These are phyloP conservation scores for Leptopilina drosophilae DNA, from an alignment of 2,888 invertebrate genomes.

Conservation along the genomic window DNA sequence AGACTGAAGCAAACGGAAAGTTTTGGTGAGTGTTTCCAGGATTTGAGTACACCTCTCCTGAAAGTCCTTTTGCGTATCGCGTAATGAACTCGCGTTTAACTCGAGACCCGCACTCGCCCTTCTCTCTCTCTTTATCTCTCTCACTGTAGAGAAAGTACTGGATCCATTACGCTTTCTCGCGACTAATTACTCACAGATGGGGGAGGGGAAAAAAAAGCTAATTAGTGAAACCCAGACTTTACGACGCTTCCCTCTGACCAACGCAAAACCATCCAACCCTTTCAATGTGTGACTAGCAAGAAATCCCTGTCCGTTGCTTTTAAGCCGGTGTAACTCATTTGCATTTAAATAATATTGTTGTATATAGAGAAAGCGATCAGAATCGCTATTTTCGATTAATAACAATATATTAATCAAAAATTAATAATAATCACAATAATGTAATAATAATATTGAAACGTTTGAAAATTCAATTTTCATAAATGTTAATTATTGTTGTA, in stretches of 20 bases:
- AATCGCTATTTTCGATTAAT: not conserved
- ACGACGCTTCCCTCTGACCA: conserved; percentile 39
- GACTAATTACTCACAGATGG: conserved; percentile 39
- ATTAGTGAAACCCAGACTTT: conserved; percentile 38
- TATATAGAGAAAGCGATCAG: not conserved
- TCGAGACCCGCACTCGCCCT: conserved; percentile 29
- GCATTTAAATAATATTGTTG: conserved; percentile 27
- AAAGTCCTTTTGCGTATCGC: conserved; percentile 33
- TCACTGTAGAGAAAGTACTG: conserved; percentile 14
- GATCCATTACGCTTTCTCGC: conserved; percentile 40
- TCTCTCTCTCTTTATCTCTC: not conserved
- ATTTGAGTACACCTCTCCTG: conserved; percentile 16
- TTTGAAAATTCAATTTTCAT: too few relatives aligned
- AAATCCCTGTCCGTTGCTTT: not conserved
- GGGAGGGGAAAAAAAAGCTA: conserved; percentile 34
- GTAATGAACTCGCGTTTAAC: conserved; percentile 41
- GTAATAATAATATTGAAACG: too few relatives aligned
- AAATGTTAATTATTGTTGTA: too few relatives aligned
- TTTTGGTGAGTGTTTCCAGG: conserved; percentile 1
- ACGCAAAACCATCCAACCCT: conserved; percentile 11
- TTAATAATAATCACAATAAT: too few relatives aligned
- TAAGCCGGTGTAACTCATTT: conserved; percentile 20
- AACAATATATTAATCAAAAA: too few relatives aligned
- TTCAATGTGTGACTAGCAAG: not conserved
- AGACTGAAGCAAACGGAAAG: conserved; percentile 7